Evolutionary conservation across 2,113 vertebrate species (phyloP), one percentile per base, ranked within the genome.

Genomic region (Psephotus haematonotus): DNA sequence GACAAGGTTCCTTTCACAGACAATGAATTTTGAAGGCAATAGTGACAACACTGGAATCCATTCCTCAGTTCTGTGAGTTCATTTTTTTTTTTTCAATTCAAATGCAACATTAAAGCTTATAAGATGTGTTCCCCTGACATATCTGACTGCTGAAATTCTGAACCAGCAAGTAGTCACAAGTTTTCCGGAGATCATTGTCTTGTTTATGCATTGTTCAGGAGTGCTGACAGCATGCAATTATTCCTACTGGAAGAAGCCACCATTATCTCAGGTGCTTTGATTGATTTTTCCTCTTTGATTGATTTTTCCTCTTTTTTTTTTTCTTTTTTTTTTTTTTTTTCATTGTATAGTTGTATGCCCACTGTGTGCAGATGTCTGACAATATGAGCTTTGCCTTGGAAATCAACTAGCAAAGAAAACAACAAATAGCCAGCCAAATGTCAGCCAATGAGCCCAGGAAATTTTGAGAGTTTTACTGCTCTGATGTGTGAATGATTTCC

Each of bases 401-500:
- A 95, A 92, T 79, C 39, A 86, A 17, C 86, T 85, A 85, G 41
- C 63, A 95, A 93, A 89, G 59, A 85, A 92, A 93, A 76, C 17
- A 86, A 72, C 37, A 55, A 92, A 89, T 52, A 90, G 28, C 27
- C 75, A 95, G 84, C 78, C 93, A 96, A 97, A 94, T 83, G 60
- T 93, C 79, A 86, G 82, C 59, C 67, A 64, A 75, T 65, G 50
- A 86, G 75, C 84, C 78, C 78, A 72, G 47, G 88, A 52, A 79
- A 88, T 90, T 95, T 82, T 67, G 81, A 92, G 64, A 87, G 82
- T 92, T 94, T 93, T 92, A 75, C 79, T 90, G 84, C 72, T 96
- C 59, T 90, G 86, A 95, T 90, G 71, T 77, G 81, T 83, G 94
- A 95, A 93, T 78, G 64, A 97, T 96, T 94, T 95, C 95, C 93